Base-by-base conservation (phyloP, 2,888 invertebrate genomes). In the Blastobasis adustella region DNA sequence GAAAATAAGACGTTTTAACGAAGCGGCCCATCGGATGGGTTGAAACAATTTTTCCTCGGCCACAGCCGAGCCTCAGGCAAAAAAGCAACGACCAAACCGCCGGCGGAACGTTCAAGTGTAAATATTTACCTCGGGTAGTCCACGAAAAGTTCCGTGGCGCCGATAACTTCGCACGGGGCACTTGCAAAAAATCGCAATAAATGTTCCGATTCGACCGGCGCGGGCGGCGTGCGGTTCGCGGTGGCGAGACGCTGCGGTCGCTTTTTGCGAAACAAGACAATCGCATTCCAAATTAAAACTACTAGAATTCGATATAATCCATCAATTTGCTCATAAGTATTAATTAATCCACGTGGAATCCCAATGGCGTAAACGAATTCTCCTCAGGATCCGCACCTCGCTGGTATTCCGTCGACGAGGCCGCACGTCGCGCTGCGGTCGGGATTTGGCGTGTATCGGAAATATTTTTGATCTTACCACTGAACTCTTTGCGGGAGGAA, bases 391-490 rank as follows among this genome's bases (percentile, higher is more conserved):
- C 23, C 23, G 23, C 23, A 23, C 23, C 3, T 23, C 23, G 54
- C 68, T 63, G 71, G 63, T 63, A 76, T 78, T 66, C 70, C 54
- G 51, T 59, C 55, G 61, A 66, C 75, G 71, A 63, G 70, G 66
- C 64, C 62, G 61, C 77, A 79, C 79, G 79, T 76, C 72, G 66
- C 67, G 56, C 57, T 72, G 81, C 71, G 83, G 83, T 80, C 72
- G 69, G 72, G 79, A 82, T 82, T 84, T 79, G 71, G 64, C 76
- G 71, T 76, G 76, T 79, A 78, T 73, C 64, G 67, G 68, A 75
- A 81, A 81, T 81, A 81, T 80, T 84, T 82, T 78, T 73, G 72
- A 78, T 75, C 67, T 75, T 73, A 72, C 66, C 71, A 73, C 69
- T 73, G 65, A 66, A 67, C 69, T 73, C 75, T 69, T 63, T 64